Conservation (phyloP, 2,797 vertebrate species). For the Paedocypris micromegethes region DNA sequence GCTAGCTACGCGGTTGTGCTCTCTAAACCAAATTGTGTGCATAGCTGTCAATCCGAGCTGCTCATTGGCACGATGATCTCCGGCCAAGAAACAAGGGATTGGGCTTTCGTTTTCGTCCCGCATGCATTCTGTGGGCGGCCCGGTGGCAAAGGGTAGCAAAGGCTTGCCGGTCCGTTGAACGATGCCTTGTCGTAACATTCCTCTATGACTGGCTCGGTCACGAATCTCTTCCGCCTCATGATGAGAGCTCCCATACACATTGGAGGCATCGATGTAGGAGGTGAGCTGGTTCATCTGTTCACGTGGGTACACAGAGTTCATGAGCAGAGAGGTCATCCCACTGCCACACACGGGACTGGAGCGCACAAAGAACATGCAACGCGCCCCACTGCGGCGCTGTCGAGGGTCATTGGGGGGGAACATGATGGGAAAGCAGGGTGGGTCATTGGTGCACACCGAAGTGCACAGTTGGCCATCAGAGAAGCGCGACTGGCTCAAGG, state of each 20-base stretch:
- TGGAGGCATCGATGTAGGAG: conserved; percentile 92
- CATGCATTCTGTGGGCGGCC: conserved; percentile 96
- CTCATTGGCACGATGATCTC: conserved; percentile 94
- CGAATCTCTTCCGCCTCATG: conserved; percentile 85
- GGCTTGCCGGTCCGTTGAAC: conserved; percentile 94
- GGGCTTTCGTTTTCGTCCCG: conserved; percentile 96
- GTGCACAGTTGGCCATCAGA: conserved; percentile 91
- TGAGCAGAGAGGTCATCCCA: conserved; percentile 94
- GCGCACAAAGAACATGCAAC: conserved; percentile 96
- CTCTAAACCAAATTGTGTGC: conserved; percentile 95
- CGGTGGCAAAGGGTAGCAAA: conserved; percentile 89
- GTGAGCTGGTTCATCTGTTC: conserved; percentile 98
- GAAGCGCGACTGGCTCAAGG: conserved; percentile 93
- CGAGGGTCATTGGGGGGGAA: conserved; percentile 85
- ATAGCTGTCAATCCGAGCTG: conserved; percentile 92
- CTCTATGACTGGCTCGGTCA: conserved; percentile 90
- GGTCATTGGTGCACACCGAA: conserved; percentile 86
- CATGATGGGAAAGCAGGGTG: conserved; percentile 90
- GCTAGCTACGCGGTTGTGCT: conserved; percentile 91
- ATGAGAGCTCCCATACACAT: conserved; percentile 89
- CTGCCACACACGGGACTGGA: conserved; percentile 97
- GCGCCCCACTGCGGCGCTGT: conserved; percentile 75
- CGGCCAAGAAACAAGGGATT: conserved; percentile 94
- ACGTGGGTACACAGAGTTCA: conserved; percentile 95
- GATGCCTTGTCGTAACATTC: conserved; percentile 91